Evolutionary conservation across 2,113 vertebrate species (phyloP).

Genomic region (Crotalus tigris): DNA sequence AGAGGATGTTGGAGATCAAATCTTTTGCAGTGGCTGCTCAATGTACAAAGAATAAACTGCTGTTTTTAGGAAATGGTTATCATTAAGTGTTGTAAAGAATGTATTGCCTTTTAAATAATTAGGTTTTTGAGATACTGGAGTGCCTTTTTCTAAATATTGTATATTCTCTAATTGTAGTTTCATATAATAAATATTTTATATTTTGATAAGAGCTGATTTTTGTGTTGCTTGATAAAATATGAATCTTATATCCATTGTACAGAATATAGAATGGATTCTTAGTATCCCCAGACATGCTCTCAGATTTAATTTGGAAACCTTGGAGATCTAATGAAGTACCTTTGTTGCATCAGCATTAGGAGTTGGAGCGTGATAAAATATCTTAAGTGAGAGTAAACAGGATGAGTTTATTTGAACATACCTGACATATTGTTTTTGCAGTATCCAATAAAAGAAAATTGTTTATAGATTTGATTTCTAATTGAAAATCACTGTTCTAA

Average conservation of each 20-base stretch:
- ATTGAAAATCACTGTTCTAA: not conserved
- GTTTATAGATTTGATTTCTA: not conserved
- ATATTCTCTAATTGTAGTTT: slow-evolving; percentile 53
- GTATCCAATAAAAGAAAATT: not conserved
- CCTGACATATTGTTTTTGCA: not conserved
- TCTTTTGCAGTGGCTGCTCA: slow-evolving; percentile 68
- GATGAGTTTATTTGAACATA: not conserved
- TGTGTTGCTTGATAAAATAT: not conserved
- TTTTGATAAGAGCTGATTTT: slow-evolving; percentile 50
- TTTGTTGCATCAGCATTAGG: not conserved
- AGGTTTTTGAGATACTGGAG: not conserved
- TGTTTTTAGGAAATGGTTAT: not conserved
- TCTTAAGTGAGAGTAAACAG: not conserved
- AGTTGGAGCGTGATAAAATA: not conserved
- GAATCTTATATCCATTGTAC: not conserved
- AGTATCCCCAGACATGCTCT: not conserved
- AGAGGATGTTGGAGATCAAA: slow-evolving; percentile 63
- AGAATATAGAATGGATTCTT: not conserved
- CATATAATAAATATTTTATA: slow-evolving; percentile 63
- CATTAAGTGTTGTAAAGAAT: slow-evolving; percentile 15
- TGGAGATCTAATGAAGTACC: not conserved
- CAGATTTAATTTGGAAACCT: not conserved
- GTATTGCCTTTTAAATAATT: slow-evolving; percentile 1
- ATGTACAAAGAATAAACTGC: slow-evolving; percentile 67
- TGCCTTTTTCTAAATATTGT: slow-evolving; percentile 35